phyloP scores from a whole-genome alignment of 2,113 vertebrate species.

The Alouatta palliata region DNA sequence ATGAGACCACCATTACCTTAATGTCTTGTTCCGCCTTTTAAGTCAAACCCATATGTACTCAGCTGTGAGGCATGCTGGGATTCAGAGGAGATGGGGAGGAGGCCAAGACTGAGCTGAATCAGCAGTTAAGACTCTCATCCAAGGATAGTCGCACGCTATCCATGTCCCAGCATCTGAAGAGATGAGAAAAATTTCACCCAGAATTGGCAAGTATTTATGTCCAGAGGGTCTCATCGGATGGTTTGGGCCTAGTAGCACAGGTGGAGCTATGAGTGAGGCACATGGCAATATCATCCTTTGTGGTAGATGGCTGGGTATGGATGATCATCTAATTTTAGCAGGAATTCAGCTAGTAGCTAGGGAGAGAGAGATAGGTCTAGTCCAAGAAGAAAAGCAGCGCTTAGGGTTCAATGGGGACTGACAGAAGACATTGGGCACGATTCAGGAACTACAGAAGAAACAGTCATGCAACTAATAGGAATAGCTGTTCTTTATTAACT shows the following conservation, averaged over 20 bases:
- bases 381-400: not conserved
- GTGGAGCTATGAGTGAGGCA: not conserved
- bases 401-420: not conserved
- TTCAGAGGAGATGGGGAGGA: not conserved
- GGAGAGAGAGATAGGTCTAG: not conserved
- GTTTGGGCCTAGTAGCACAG: not conserved
- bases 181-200: not conserved
- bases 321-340: not conserved
- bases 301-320: not conserved
- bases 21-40: slow-evolving; percentile 21
- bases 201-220: slow-evolving; percentile 10
- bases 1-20: slow-evolving; percentile 1
- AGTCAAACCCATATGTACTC: slow-evolving; percentile 37
- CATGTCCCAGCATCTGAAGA: not conserved
- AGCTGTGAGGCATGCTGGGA: slow-evolving; percentile 21
- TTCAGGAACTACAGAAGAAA: not conserved
- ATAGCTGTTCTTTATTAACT: not conserved
- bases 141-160: not conserved
- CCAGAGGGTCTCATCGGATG: not conserved
- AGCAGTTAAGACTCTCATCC: not conserved
- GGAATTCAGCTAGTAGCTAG: not conserved
- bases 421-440: not conserved
- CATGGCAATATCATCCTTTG: not conserved
- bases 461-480: not conserved
- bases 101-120: not conserved